phyloP scores from a whole-genome alignment of 2,113 vertebrate genomes.

The Gymnocephalus cernua region DNA sequence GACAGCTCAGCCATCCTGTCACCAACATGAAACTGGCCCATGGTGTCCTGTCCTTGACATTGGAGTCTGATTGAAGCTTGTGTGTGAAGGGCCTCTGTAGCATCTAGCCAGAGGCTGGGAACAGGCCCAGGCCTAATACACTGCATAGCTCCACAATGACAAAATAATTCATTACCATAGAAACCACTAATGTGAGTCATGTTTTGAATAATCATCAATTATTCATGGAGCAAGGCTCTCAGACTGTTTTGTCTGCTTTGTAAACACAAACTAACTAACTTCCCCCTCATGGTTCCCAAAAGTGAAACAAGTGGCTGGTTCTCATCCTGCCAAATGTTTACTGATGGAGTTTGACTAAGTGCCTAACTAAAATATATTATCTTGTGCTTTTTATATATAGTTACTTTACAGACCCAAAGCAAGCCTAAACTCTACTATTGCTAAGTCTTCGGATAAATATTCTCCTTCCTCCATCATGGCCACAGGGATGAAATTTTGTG shows the following conservation, averaged over 20 bases:
- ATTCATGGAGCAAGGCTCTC: slow-evolving; percentile 70
- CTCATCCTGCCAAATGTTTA: slow-evolving; percentile 71
- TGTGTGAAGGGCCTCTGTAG: slow-evolving; percentile 45
- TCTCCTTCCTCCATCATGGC: background rate
- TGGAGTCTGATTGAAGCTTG: slow-evolving; percentile 28
- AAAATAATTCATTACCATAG: slow-evolving; percentile 74
- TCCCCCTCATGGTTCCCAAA: slow-evolving; percentile 55
- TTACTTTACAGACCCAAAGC: slow-evolving; percentile 18
- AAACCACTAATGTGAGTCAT: slow-evolving; percentile 81
- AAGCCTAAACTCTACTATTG: background rate
- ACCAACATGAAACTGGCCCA: slow-evolving; percentile 18
- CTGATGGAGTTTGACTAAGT: slow-evolving; percentile 36
- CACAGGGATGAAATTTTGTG: slow-evolving; percentile 2
- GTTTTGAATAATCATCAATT: slow-evolving; percentile 82
- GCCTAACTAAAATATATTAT: slow-evolving; percentile 22
- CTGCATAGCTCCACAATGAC: slow-evolving; percentile 67
- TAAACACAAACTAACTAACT: slow-evolving; percentile 76
- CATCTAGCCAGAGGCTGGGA: slow-evolving; percentile 42
- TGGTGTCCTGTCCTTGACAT: background rate
- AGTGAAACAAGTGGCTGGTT: slow-evolving; percentile 56
- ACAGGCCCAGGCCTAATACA: slow-evolving; percentile 51
- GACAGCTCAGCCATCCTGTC: slow-evolving; percentile 32
- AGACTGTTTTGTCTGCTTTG: slow-evolving; percentile 74
- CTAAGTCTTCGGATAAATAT: slow-evolving; percentile 10
- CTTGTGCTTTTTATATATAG: slow-evolving; percentile 28